Base-by-base conservation (phyloP, 2,113 vertebrate genomes). In the Ictidomys tridecemlineatus region DNA sequence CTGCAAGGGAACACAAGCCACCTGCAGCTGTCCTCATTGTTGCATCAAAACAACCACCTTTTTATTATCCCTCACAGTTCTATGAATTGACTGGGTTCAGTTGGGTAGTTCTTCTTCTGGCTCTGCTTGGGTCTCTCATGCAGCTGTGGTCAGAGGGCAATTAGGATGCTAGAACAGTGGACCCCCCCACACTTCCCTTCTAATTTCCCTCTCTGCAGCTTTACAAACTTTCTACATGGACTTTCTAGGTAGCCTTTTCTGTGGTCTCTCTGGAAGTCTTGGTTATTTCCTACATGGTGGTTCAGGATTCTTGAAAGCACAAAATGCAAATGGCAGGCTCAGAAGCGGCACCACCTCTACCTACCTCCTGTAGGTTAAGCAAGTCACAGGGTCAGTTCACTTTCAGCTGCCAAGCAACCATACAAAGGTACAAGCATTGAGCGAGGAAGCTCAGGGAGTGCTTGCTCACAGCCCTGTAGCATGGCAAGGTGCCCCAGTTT, bases 401-500 rank as follows among this genome's bases (percentile, higher is more conserved):
- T 8, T 26, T 80, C 76, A 30, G 0, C 73, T 10, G 20, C 18
- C 34, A 48, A 89, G 22, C 5, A 26, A 14, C 32, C 18, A 20
- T 11, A 4, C 37, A n/a, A 48, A 56, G 8, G 4, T 65, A n/a
- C 22, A n/a, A 70, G 34, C 17, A 70, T n/a, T n/a, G 67, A 12
- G 13, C n/a, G 34, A n/a, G 4, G 32, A 32, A n/a, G 2, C 45
- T 3, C 63, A 26, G 48, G 26, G 58, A 85, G 39, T 11, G 28
- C 8, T 30, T 9, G 51, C n/a, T 85, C 48, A 30, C 24, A 42
- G 78, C 13, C 32, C 26, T 28, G 39, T 76, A 70, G n/a, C 18
- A 11, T 42, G 0, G 7, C 13, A 5, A 2, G 1, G 4, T 8
- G 3, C 26, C 16, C 13, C 0, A 1, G 13, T 48, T n/a, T 74